Conservation (phyloP, 2,888 invertebrate species). For the Melieria picta region DNA sequence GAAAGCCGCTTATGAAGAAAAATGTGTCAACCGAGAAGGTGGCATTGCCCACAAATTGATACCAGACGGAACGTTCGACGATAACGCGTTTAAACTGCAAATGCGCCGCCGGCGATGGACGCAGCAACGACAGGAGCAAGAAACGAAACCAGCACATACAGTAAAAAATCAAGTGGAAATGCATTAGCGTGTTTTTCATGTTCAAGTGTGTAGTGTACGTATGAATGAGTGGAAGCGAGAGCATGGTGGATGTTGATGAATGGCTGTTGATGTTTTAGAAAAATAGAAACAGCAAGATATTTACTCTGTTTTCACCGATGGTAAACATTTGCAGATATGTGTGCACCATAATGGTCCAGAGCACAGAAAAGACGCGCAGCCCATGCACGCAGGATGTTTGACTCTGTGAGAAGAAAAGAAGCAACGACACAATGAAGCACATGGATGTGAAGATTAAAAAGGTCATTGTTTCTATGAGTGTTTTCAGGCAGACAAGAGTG, state of each 20-base stretch:
- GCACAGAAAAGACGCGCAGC: slow-evolving; percentile 79
- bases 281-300: slow-evolving; percentile 18
- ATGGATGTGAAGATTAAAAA: too few relatives aligned
- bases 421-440: too few relatives aligned
- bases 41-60: slow-evolving; percentile 86
- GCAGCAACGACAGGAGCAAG: neutral
- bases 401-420: slow-evolving; percentile 66
- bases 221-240: neutral
- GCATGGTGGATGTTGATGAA: too few relatives aligned
- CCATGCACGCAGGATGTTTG: slow-evolving; percentile 82
- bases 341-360: slow-evolving; percentile 87
- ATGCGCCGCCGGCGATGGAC: neutral
- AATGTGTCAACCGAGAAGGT: slow-evolving; percentile 88
- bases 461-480: too few relatives aligned
- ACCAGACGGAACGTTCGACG: slow-evolving; percentile 80
- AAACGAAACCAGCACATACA: neutral
- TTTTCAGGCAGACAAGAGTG: too few relatives aligned
- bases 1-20: slow-evolving; percentile 85
- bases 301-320: slow-evolving; percentile 74
- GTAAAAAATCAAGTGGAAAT: neutral
- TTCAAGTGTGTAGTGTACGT: neutral
- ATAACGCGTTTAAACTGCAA: slow-evolving; percentile 76
- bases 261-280: too few relatives aligned
- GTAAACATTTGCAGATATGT: slow-evolving; percentile 84
- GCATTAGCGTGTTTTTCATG: neutral